Evolutionary conservation across 1,140 invertebrate species (phyloP).

Genomic region (Bombus impatiens): DNA sequence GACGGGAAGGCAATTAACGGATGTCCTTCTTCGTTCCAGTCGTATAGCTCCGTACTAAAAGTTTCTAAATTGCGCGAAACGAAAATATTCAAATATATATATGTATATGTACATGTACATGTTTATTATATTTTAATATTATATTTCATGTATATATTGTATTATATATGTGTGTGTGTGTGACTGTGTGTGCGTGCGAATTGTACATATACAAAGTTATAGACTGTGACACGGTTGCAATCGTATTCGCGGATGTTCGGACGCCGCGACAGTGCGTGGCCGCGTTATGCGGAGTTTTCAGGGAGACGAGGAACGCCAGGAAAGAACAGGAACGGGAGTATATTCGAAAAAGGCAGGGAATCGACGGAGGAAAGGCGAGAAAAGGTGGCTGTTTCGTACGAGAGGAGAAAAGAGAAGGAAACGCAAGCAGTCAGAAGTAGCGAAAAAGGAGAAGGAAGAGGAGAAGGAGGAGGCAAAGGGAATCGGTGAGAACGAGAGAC

Average conservation of each 20-base stretch:
- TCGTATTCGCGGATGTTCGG: not conserved
- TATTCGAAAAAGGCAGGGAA: conserved; percentile 12
- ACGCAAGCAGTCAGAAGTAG: not conserved
- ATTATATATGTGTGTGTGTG: no score
- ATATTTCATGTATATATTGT: no score
- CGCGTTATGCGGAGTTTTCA: conserved; percentile 3
- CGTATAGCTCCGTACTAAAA: no score
- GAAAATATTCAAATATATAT: no score
- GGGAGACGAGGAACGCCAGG: not conserved
- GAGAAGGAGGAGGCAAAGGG: conserved; percentile 2
- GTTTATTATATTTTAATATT: no score
- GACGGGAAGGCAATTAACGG: not conserved
- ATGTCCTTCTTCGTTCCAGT: not conserved
- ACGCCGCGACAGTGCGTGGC: not conserved
- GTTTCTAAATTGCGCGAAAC: no score
- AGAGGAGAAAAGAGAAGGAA: not conserved
- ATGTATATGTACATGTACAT: no score
- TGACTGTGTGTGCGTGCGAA: fast-evolving
- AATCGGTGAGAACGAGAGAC: conserved; percentile 5
- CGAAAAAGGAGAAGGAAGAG: not conserved
- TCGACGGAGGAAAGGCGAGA: not conserved
- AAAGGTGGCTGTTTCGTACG: not conserved
- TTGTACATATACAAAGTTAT: no score
- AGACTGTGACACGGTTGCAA: not conserved
- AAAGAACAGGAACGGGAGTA: conserved; percentile 1